Percentiles rank a stretch among this genome's conserved stretches.
Conservation (phyloP, 1,140 invertebrate species). For the Conus ventricosus region DNA sequence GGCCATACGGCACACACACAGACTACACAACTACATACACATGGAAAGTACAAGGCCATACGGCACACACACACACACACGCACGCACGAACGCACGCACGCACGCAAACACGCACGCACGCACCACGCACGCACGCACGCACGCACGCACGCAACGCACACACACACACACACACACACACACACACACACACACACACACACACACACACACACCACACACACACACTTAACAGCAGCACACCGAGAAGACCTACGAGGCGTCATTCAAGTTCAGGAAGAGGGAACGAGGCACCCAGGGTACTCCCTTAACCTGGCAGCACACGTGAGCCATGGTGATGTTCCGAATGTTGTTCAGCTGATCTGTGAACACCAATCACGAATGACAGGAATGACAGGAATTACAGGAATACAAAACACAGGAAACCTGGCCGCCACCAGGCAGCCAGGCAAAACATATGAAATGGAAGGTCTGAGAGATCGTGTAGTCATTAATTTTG, state of each 20-base stretch:
- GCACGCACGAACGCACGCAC: not conserved
- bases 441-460: too few species aligned
- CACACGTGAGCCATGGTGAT: slow-evolving; percentile 24
- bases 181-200: not conserved
- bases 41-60: too few species aligned
- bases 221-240: not conserved
- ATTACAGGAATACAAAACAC: too few species aligned
- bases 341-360: not conserved
- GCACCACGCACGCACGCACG: not conserved
- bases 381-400: too few species aligned
- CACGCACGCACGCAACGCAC: not conserved
- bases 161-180: not conserved
- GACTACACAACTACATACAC: too few species aligned
- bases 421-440: too few species aligned
- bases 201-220: slow-evolving; percentile 4
- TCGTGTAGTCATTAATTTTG: too few species aligned
- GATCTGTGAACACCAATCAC: slow-evolving; percentile 5
- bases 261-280: too few species aligned
- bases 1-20: too few species aligned
- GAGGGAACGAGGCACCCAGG: not conserved
- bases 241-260: not conserved
- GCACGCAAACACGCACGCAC: not conserved
- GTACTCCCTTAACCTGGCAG: slow-evolving; percentile 7
- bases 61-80: too few species aligned
- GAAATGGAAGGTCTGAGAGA: too few species aligned